Evolutionary conservation across 2,888 invertebrate genomes (phyloP), one percentile per base, ranked within the genome.

Genomic region (Dorcus hopei): DNA sequence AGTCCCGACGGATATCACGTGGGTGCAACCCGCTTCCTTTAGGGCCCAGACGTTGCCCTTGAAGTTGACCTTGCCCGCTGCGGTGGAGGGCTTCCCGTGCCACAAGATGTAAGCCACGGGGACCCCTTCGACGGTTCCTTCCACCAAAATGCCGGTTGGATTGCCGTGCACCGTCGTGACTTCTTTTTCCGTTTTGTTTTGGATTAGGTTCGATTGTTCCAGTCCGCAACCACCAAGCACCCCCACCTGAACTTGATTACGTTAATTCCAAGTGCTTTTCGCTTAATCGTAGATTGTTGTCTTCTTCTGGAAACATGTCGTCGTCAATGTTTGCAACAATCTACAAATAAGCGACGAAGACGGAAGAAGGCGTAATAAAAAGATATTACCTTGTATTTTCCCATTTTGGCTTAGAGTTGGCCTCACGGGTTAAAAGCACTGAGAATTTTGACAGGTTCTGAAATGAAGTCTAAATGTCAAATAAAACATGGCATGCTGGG

Each of bases 201-300:
- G 86, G 51, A 98, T 82, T 54, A 97, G 84, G 0, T 95, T 91
- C 77, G 96, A 88, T 72, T 94, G 94, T 54, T 98, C 82, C 0
- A 98, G 98, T 9, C 96, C 91, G 9, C 96, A 91, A 0, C 98
- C 98, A 9, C 97, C 97, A 74, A 99, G 97, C 54, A 99, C 96
- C 49, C 97, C 98, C 72, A 99, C 87, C 94, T 96, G 70, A 14
- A 71, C 59, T 38, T 19, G 7, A 38, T 38, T 16, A 38, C 14
- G 6, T 14, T 4, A 47, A 45, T 19, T 2, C 3, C 19, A 19
- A 19, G 3, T 3, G 3, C 3, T 19, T 19, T 19, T 19, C 3
- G 19, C 19, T 19, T 19, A 19, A 2, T 2, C 3, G 19, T 19
- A 33, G 26, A 33, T 33, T 33, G 26, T 33, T 33, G 26, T 33